These are phyloP conservation scores for Calameuta idolon DNA, from an alignment of 2,888 invertebrate species.

Conservation along the genomic window DNA sequence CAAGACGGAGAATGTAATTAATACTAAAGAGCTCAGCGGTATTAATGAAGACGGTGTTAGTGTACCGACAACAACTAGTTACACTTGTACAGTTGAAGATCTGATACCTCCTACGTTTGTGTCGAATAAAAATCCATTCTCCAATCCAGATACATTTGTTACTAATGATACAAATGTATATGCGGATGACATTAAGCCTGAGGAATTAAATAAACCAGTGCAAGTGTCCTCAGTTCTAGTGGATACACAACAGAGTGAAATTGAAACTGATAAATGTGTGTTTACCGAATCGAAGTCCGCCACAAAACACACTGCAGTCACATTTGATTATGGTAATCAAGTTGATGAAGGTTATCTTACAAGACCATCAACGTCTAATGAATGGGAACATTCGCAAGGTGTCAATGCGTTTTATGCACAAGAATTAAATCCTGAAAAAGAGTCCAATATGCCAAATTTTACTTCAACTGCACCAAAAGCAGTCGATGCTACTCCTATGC, in stretches of 20 bases:
- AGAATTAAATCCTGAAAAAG: not conserved
- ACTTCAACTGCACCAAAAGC: not conserved
- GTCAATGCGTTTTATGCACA: not conserved
- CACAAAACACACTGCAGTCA: not conserved
- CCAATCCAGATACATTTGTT: not conserved
- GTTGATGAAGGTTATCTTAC: constrained; percentile 8
- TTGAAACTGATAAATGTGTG: not conserved
- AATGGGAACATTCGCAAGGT: not conserved
- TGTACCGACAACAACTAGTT: not conserved
- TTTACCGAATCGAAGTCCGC: not conserved
- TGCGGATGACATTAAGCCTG: not conserved
- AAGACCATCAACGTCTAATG: constrained; percentile 1
- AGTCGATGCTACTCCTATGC: not conserved
- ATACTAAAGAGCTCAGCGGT: not conserved
- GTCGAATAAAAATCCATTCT: not conserved
- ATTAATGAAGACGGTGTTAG: not conserved
- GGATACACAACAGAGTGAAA: not conserved
- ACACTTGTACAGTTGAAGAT: not conserved
- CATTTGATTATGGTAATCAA: not conserved
- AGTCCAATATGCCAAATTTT: not conserved
- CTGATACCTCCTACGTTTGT: not conserved
- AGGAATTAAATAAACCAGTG: not conserved
- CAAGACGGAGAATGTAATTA: constrained; percentile 2
- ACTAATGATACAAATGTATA: not conserved
- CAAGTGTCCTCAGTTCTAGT: not conserved